Conservation (phyloP, 2,888 invertebrate species). For the Ethmia dodecea region DNA sequence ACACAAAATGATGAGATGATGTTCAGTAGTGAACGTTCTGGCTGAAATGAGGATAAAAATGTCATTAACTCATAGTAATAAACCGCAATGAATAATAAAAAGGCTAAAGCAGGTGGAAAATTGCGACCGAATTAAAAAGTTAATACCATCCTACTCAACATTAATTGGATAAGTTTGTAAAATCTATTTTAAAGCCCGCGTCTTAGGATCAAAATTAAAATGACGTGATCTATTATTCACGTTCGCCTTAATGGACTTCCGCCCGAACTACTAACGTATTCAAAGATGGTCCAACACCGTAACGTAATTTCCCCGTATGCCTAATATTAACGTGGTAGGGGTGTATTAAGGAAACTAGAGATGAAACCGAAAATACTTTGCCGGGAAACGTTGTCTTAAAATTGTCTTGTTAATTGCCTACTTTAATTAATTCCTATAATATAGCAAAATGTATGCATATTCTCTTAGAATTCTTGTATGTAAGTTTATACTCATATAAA, state of each 20-base stretch:
- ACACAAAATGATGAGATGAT: not conserved
- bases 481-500: too few species aligned
- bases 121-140: not conserved
- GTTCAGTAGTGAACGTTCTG: not conserved
- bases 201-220: conserved; percentile 3
- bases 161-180: conserved; percentile 3
- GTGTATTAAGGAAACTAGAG: too few species aligned
- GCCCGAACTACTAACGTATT: conserved; percentile 1
- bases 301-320: too few species aligned
- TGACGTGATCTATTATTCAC: conserved; percentile 5
- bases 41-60: not conserved
- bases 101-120: not conserved
- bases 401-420: too few species aligned
- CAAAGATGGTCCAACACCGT: conserved; percentile 1
- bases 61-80: not conserved
- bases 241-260: conserved; percentile 6
- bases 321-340: too few species aligned
- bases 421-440: too few species aligned
- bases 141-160: conserved; percentile 3
- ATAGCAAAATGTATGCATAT: too few species aligned
- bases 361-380: too few species aligned
- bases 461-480: too few species aligned
- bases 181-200: conserved; percentile 1
- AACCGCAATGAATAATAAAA: not conserved
- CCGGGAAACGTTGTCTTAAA: too few species aligned